Evolutionary conservation across 2,888 invertebrate species (phyloP).

Genomic region (Hecatera dysodea): DNA sequence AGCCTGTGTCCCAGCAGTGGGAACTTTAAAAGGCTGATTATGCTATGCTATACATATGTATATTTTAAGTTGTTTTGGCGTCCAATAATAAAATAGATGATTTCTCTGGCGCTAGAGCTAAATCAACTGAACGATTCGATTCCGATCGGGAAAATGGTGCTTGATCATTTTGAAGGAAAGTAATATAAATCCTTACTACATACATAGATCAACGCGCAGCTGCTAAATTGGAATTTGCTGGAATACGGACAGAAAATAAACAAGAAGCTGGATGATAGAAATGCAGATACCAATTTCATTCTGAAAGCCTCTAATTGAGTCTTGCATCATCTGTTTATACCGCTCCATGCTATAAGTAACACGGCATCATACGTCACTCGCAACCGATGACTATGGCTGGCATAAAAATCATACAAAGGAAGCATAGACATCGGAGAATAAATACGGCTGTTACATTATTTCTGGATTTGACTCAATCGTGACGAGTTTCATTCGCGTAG

Average conservation of each 20-base stretch:
- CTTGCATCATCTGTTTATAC: conserved; percentile 27
- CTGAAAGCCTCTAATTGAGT: conserved; percentile 12
- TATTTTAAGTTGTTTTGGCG: too few species aligned
- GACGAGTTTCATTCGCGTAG: conserved; percentile 74
- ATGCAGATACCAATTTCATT: conserved; percentile 17
- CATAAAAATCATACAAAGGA: conserved; percentile 44
- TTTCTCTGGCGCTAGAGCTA: too few species aligned
- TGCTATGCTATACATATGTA: too few species aligned
- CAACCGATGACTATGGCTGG: conserved; percentile 30
- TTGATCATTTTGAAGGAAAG: too few species aligned
- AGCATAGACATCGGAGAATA: conserved; percentile 40
- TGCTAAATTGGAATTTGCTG: background rate
- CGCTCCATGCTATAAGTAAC: conserved; percentile 36
- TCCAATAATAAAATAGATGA: too few species aligned
- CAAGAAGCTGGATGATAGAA: background rate
- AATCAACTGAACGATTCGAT: too few species aligned
- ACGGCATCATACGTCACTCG: conserved; percentile 11
- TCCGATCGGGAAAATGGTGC: background rate
- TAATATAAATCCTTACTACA: background rate
- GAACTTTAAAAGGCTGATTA: too few species aligned
- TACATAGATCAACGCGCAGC: background rate
- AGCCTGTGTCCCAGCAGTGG: too few species aligned
- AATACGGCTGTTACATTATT: conserved; percentile 70
- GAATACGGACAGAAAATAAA: background rate
- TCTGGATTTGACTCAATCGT: conserved; percentile 78